Base-by-base conservation (phyloP, 1,140 invertebrate genomes). In the Leptinotarsa defecta region DNA sequence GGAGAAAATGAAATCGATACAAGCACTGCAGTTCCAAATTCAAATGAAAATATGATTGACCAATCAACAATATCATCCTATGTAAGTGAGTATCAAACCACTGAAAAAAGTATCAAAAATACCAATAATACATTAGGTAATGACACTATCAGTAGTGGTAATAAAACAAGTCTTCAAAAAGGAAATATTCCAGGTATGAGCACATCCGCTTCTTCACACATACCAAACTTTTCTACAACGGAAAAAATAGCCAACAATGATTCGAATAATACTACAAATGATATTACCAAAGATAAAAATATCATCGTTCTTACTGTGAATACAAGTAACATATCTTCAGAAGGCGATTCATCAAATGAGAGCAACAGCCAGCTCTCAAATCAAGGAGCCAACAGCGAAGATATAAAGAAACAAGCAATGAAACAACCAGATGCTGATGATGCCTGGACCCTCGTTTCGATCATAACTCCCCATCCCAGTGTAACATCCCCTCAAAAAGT, bases 381-480 rank as follows among this genome's bases (percentile, higher is more conserved):
- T 43, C 8, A 0, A 43, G 34, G 34, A 43, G 34, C 34, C 34
- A 43, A 43, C 34, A 22, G 34, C 22, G 65, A 70, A 63, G 48
- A 71, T 27, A 52, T 57, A 27, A 65, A n/a, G 19, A 75, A 68
- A 24, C n/a, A 34, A 17, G 17, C 24, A 27, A 65, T 13, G 19
- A 75, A 68, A 24, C n/a, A 34, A 17, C 34, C 24, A 13, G 70
- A 79, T 63, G 61, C 74, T 19, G 68, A 63, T 19, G 74, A 80
- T 15, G 77, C 74, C 4, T 85, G 84, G 84, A 85, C 81, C 48
- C 75, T 85, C 52, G 82, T 85, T 19, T 81, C 84, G 24, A 85
- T 83, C 3, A 62, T 85, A 19, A 62, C 77, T 15, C 83, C 84
- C 11, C 80, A 83, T 81, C 64, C 73, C 82, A 57, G 52, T 57